Evolutionary conservation across 2,113 vertebrate genomes (phyloP).

Genomic region (Prunella himalayana): DNA sequence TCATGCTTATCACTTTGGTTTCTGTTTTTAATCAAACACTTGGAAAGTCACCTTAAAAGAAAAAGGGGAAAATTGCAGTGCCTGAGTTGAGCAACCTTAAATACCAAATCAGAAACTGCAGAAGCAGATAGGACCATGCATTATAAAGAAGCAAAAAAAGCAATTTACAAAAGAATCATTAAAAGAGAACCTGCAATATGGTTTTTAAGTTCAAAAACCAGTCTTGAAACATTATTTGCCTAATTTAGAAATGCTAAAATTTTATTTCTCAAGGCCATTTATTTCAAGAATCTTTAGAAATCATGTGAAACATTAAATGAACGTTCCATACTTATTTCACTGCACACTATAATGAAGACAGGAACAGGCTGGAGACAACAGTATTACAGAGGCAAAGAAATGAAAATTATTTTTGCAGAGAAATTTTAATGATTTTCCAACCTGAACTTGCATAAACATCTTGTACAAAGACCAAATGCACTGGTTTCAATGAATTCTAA

Average conservation of each 20-base stretch:
- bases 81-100: background rate
- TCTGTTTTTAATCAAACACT: background rate
- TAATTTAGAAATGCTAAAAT: background rate
- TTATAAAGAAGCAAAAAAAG: background rate
- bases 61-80: background rate
- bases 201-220: background rate
- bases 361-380: background rate
- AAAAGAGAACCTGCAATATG: background rate
- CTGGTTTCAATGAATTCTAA: background rate
- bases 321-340: background rate
- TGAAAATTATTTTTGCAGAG: background rate
- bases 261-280: background rate
- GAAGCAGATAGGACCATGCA: background rate
- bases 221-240: background rate
- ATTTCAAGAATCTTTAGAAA: background rate
- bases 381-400: background rate
- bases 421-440: background rate
- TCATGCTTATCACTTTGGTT: background rate
- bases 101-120: background rate
- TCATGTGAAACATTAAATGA: background rate
- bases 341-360: background rate
- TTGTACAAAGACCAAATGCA: background rate
- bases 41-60: background rate
- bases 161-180: background rate
- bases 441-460: background rate